A percentile compares a stretch with the other conserved stretches of the same genome.
These are phyloP conservation scores for Saturnia pavonia DNA, from an alignment of 2,888 invertebrate genomes.

Conservation along the genomic window DNA sequence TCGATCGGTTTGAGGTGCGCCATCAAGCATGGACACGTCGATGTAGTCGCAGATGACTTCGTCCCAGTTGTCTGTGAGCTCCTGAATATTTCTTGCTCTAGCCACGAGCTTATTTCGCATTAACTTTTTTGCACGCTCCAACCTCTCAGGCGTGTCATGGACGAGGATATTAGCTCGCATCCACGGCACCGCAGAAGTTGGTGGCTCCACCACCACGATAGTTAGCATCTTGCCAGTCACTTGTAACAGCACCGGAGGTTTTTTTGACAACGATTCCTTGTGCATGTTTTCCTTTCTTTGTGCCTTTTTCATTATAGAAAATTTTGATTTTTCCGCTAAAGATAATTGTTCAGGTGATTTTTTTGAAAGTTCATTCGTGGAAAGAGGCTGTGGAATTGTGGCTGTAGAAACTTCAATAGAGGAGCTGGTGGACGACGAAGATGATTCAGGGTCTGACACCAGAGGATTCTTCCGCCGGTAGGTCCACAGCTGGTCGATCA, in stretches of 20 bases:
- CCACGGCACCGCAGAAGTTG: constrained; percentile 39
- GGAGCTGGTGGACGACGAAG: neutral
- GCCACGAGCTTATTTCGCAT: constrained; percentile 66
- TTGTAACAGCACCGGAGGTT: constrained; percentile 66
- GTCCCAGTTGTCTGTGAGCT: constrained; percentile 69
- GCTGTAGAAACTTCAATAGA: constrained; percentile 16
- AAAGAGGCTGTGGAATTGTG: constrained; percentile 8
- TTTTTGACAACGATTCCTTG: constrained; percentile 42
- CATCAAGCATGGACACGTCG: constrained; percentile 50
- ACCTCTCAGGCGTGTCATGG: constrained; percentile 50
- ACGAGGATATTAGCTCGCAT: constrained; percentile 43
- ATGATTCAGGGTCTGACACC: neutral
- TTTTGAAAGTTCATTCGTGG: constrained; percentile 13
- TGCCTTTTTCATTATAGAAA: constrained; percentile 67
- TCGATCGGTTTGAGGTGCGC: neutral
- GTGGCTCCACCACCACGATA: constrained; percentile 62
- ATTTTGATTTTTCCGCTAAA: constrained; percentile 62
- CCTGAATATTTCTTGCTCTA: constrained; percentile 56
- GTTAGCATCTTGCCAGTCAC: constrained; percentile 58
- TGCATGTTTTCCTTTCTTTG: constrained; percentile 52
- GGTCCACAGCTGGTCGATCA: constrained; percentile 32
- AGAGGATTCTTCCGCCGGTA: constrained; percentile 27
- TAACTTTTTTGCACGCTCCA: constrained; percentile 55
- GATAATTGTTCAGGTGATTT: constrained; percentile 42
- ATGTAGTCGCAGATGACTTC: constrained; percentile 69